phyloP scores from a whole-genome alignment of 2,888 invertebrate genomes.

The Cheiracanthium punctorium region DNA sequence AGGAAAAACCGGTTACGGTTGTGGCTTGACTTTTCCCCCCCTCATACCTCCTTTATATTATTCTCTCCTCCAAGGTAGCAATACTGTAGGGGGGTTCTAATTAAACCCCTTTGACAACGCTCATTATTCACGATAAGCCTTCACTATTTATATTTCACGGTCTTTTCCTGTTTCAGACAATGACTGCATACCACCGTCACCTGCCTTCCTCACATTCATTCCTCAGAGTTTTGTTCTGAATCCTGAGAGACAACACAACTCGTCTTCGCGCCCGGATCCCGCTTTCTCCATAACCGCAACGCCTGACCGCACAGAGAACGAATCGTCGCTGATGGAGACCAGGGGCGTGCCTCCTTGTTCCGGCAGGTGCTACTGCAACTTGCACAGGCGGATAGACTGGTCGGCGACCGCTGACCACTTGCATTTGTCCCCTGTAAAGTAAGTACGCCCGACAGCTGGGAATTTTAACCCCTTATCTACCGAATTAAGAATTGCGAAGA shows the following conservation, averaged over 20 bases:
- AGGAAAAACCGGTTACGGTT: too few species aligned
- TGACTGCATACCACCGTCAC: constrained; percentile 5
- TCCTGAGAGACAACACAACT: background rate
- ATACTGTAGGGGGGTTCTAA: too few species aligned
- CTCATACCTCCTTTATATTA: too few species aligned
- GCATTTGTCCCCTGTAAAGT: constrained; percentile 2
- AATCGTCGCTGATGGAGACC: background rate
- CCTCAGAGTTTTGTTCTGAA: constrained; percentile 26
- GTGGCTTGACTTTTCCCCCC: too few species aligned
- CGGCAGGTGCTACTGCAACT: background rate
- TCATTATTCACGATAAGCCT: too few species aligned
- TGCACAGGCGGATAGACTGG: background rate
- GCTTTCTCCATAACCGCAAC: background rate
- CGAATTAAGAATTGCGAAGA: too few species aligned
- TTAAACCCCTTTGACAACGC: too few species aligned
- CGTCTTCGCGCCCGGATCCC: background rate
- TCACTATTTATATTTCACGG: background rate
- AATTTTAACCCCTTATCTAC: too few species aligned
- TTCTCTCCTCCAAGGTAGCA: too few species aligned
- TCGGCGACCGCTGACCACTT: background rate
- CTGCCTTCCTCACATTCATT: constrained; percentile 42
- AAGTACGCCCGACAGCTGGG: too few species aligned
- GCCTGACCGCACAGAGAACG: background rate
- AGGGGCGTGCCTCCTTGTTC: background rate
- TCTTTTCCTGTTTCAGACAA: constrained; percentile 31